phyloP scores from a whole-genome alignment of 2,888 invertebrate genomes.

The Tetramorium bicarinatum region DNA sequence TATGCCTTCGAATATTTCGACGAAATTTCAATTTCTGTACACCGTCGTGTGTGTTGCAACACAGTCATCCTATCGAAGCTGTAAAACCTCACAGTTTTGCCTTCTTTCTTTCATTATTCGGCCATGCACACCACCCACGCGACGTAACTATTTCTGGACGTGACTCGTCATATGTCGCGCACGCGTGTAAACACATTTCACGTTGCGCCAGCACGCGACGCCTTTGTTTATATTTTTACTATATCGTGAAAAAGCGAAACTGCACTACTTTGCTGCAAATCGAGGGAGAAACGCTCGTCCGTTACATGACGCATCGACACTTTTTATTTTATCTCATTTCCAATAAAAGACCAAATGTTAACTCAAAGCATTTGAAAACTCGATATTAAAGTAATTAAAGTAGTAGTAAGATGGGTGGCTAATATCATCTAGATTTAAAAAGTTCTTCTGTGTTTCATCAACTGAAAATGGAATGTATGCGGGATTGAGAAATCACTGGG shows the following conservation, averaged over 20 bases:
- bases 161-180: slow-evolving; percentile 77
- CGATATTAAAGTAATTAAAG: too few species aligned
- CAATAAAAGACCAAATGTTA: neutral
- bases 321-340: neutral
- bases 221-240: slow-evolving; percentile 65
- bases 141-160: slow-evolving; percentile 83
- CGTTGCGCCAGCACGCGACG: slow-evolving; percentile 62
- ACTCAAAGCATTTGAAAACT: too few species aligned
- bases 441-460: too few species aligned
- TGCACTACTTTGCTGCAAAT: neutral
- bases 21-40: neutral
- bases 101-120: slow-evolving; percentile 73
- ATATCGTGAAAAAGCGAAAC: slow-evolving; percentile 21
- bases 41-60: slow-evolving; percentile 9
- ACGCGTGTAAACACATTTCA: slow-evolving; percentile 72
- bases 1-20: neutral
- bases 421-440: too few species aligned
- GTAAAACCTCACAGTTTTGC: slow-evolving; percentile 63
- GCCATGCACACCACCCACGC: slow-evolving; percentile 83
- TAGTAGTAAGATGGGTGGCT: too few species aligned
- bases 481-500: too few species aligned
- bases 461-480: too few species aligned
- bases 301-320: neutral
- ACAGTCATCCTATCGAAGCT: slow-evolving; percentile 62
- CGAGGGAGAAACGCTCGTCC: neutral